Percentiles rank a stretch among this genome's conserved stretches.
Evolutionary conservation across 2,888 invertebrate species (phyloP).

Genomic region (Athetis lepigone): DNA sequence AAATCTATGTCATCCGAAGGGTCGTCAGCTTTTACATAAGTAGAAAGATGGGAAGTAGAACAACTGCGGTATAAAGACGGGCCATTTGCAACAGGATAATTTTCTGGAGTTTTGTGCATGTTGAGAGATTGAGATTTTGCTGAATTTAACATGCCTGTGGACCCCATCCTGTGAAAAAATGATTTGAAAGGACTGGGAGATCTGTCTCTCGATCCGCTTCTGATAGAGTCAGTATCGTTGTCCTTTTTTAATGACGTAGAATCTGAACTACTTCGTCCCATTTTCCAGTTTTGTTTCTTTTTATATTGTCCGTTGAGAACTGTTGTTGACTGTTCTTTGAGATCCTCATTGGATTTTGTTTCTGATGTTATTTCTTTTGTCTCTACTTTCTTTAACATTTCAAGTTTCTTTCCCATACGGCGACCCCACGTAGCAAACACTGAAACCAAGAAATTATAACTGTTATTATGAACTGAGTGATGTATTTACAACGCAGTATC

Average conservation of each 20-base stretch:
- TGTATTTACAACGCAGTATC: background rate
- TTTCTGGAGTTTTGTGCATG: conserved; percentile 80
- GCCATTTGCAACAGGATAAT: conserved; percentile 84
- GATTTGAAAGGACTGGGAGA: conserved; percentile 93
- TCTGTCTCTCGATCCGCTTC: conserved; percentile 88
- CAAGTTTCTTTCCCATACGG: conserved; percentile 94
- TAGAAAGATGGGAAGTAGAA: conserved; percentile 94
- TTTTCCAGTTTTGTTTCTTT: conserved; percentile 91
- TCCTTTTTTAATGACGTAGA: conserved; percentile 85
- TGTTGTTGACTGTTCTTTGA: conserved; percentile 77
- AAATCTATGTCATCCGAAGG: conserved; percentile 95
- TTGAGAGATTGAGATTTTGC: conserved; percentile 87
- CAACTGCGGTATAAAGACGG: conserved; percentile 93
- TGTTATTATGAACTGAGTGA: background rate
- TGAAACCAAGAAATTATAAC: conserved; percentile 72
- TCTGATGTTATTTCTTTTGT: conserved; percentile 89
- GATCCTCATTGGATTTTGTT: conserved; percentile 74
- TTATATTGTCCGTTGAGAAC: conserved; percentile 85
- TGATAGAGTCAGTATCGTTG: conserved; percentile 86
- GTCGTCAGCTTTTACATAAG: conserved; percentile 94
- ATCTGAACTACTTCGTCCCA: conserved; percentile 89
- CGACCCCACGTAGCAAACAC: conserved; percentile 94
- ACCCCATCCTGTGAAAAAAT: conserved; percentile 94
- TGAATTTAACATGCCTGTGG: conserved; percentile 93
- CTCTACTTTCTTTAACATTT: conserved; percentile 93